Conservation (phyloP, 2,888 invertebrate species). For the Epiblema foenella region DNA sequence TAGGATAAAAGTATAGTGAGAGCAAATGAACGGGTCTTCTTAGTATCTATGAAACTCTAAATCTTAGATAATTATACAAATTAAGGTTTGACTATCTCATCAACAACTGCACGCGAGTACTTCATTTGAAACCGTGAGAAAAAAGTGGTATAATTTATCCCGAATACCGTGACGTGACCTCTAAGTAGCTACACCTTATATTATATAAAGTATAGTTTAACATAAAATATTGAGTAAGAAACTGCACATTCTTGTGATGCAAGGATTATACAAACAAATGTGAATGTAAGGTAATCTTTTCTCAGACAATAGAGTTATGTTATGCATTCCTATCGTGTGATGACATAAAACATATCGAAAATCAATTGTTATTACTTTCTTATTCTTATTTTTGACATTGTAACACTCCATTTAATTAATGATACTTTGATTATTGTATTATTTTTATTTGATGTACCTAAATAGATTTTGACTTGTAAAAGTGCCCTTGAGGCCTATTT, state of each 20-base stretch:
- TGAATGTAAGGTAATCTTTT: background rate
- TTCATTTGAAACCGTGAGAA: conserved; percentile 7
- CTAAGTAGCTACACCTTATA: no score
- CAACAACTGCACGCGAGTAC: conserved; percentile 9
- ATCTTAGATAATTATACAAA: background rate
- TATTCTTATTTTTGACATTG: no score
- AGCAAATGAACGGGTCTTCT: no score
- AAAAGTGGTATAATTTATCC: background rate
- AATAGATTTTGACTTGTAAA: no score
- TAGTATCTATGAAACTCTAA: no score
- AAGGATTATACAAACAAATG: conserved; percentile 20
- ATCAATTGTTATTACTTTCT: no score
- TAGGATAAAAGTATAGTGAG: no score
- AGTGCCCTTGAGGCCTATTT: no score
- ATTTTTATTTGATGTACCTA: no score
- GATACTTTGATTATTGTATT: no score
- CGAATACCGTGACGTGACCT: no score
- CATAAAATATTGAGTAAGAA: conserved; percentile 9
- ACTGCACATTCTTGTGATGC: conserved; percentile 21
- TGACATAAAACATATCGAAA: background rate
- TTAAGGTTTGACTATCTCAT: background rate
- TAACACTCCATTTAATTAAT: no score
- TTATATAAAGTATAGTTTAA: background rate
- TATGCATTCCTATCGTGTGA: conserved; percentile 11
- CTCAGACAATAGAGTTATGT: conserved; percentile 15